Base-by-base conservation (phyloP, 2,113 vertebrate species). In the Phaethornis superciliosus region DNA sequence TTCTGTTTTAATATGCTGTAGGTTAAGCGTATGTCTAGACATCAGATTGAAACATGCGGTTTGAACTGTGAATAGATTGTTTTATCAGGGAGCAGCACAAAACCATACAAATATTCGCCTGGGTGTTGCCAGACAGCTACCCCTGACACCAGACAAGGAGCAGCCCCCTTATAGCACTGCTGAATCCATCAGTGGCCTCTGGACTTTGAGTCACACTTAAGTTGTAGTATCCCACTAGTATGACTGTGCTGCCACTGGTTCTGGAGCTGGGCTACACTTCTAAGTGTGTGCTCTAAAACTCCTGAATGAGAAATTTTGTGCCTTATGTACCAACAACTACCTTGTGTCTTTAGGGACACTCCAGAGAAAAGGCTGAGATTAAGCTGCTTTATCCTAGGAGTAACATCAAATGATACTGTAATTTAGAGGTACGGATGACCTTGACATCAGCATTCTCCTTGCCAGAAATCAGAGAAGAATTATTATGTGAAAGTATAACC, bases 81-180 rank as follows among this genome's bases (percentile, higher is more conserved):
- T 85, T 69, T 42, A 16, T 27, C 22, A 65, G 21, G 13, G 51
- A 81, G 28, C 6, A 80, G 10, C 4, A 33, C 5, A 82, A 91
- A 68, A 20, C 18, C 20, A 11, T 15, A 27, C 7, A 62, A 37
- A 24, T 40, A 28, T 21, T 59, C 79, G 6, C 7, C 24, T 46
- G 30, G 11, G 5, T 60, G 19, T 23, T 71, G 6, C 15, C 26
- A 28, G 26, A 44, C 7, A 65, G 13, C 10, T 44, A 6, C 16
- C n/a, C n/a, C 17, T 58, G 9, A 23, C 30, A 60, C 32, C 28
- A 81, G 42, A 8, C 1, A 9, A 24, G 28, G n/a, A 52, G 2
- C 3, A 47, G 7, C 9, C 59, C 27, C 0, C 0, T 37, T 17
- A 40, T 7, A 0, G 0, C 14, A 23, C 5, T 55, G 59, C 4